Conservation (phyloP, 2,113 vertebrate species). For the Clarias batrachus region DNA sequence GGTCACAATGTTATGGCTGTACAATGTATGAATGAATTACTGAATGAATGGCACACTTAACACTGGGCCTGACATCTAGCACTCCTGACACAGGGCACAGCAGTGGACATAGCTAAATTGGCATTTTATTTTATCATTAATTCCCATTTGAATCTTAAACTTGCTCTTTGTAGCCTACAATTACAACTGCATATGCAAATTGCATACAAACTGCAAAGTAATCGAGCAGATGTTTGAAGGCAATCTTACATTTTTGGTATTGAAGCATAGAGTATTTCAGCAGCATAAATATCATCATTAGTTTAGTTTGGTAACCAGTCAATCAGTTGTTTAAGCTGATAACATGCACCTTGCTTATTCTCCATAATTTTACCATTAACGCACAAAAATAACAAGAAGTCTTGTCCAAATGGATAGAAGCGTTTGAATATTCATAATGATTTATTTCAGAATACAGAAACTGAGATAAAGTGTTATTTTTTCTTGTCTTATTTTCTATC, state of each 20-base stretch:
- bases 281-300: not conserved
- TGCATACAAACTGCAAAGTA: not conserved
- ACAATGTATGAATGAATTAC: not conserved
- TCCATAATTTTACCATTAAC: not conserved
- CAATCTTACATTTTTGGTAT: not conserved
- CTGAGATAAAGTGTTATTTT: not conserved
- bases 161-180: not conserved
- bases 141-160: not conserved
- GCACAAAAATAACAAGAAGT: not conserved
- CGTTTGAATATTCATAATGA: not conserved
- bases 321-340: not conserved
- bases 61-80: too few relatives aligned
- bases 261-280: not conserved
- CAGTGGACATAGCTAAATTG: not conserved
- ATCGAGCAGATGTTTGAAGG: not conserved
- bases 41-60: not conserved
- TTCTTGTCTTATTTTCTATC: not conserved
- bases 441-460: not conserved
- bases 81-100: not conserved
- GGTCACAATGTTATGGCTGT: too few relatives aligned
- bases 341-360: not conserved
- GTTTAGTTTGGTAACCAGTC: not conserved
- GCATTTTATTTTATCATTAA: not conserved
- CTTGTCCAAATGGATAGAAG: not conserved
- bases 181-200: not conserved